These are phyloP conservation scores for Magallana gigas DNA, from an alignment of 1,140 invertebrate genomes.

Conservation along the genomic window DNA sequence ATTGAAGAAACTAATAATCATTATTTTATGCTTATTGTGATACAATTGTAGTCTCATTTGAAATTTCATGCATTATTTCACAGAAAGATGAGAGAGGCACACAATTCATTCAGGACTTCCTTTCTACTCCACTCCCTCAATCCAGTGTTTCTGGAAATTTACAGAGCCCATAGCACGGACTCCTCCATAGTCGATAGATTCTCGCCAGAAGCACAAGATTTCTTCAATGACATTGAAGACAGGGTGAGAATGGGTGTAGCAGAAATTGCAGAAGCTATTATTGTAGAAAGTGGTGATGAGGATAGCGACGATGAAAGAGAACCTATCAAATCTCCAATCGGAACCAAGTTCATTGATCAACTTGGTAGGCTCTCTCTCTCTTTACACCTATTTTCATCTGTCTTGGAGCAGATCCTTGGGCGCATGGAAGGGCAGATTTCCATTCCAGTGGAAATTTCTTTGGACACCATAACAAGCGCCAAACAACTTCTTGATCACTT, in stretches of 20 bases:
- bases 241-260: no score
- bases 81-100: not conserved
- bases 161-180: not conserved
- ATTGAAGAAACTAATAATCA: no score
- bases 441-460: not conserved
- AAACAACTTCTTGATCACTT: not conserved
- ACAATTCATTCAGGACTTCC: not conserved
- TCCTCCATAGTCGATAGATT: not conserved
- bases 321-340: not conserved
- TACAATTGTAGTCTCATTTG: not conserved
- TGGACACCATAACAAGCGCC: not conserved
- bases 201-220: not conserved
- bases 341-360: not conserved
- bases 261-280: no score
- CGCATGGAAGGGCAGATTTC: not conserved
- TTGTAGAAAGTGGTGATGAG: no score
- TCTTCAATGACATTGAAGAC: not conserved
- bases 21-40: no score
- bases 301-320: not conserved
- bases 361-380: not conserved
- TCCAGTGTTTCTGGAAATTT: not conserved
- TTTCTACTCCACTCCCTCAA: not conserved
- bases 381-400: not conserved
- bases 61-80: not conserved
- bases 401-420: not conserved